Base-by-base conservation (phyloP, 2,113 vertebrate genomes). In the Festucalex cinctus region DNA sequence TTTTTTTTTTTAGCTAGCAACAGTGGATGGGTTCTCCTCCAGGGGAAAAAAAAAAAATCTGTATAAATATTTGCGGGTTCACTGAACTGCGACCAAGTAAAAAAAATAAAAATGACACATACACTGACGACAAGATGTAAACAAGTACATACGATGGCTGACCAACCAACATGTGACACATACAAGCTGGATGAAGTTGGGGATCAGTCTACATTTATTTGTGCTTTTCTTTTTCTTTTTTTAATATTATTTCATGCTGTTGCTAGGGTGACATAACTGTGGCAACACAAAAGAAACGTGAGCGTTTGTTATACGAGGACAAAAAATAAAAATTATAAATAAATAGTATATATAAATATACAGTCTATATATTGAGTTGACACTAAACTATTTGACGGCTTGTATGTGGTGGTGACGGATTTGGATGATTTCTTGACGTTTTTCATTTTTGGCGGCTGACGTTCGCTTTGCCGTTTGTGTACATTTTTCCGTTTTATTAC, bases 291-390 rank as follows among this genome's bases (percentile, higher is more conserved):
- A 72, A 68, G 51, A 78, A 80, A 76, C 79, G 73, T 62, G 69
- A 60, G 78, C 77, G 69, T 68, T 78, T 84, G 70, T 71, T 80
- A 74, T 79, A 69, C 82, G 77, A 81, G 78, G 83, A 86, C 79
- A 83, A 85, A 86, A 83, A 75, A 56, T 12, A 85, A 83, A 75
- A 24, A 24, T 54, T 88, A 88, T 87, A 88, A 83, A 88, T 87
- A 87, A 85, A 87, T 85, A 88, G 81, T 84, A 87, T 88, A 86
- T 87, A 88, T 81, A 89, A 82, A 89, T 86, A 86, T 87, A 87
- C 83, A 87, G 83, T 84, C 85, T 88, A 87, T 89, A 87, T 87
- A 88, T 82, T 51, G 28, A 83, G 79, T 74, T 86, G 82, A 87
- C 79, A 79, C 77, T 82, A 80, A 85, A 82, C 78, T 87, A 81